Evolutionary conservation across 2,888 invertebrate genomes (phyloP).

Genomic region (Acrocera orbiculus): DNA sequence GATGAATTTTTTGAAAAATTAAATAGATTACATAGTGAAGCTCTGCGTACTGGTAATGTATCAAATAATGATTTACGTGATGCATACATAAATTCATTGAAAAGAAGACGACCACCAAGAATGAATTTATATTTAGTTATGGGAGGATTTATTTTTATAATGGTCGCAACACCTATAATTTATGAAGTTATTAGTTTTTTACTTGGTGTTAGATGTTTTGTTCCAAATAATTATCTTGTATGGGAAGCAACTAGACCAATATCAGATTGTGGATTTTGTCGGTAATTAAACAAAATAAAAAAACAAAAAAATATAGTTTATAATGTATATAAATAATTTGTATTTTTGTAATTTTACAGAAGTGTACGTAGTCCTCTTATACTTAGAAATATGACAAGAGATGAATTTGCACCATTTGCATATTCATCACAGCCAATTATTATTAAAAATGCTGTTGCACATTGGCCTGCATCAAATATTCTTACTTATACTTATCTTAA

Average conservation of each 20-base stretch:
- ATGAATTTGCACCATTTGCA: constrained; percentile 52
- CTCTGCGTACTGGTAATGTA: constrained; percentile 23
- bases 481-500: constrained; percentile 52
- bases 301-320: not conserved
- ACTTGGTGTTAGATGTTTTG: constrained; percentile 49
- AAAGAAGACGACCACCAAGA: constrained; percentile 16
- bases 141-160: constrained; percentile 24
- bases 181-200: constrained; percentile 28
- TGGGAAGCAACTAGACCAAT: constrained; percentile 77
- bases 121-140: constrained; percentile 23
- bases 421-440: constrained; percentile 67
- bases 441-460: constrained; percentile 51
- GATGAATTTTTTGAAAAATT: constrained; percentile 20
- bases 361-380: constrained; percentile 49
- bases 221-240: constrained; percentile 68
- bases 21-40: constrained; percentile 23
- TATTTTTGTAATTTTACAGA: constrained; percentile 14
- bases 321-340: not conserved
- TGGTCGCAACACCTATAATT: constrained; percentile 26
- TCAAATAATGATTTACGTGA: constrained; percentile 23
- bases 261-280: constrained; percentile 63
- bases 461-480: constrained; percentile 57
- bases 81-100: constrained; percentile 23
- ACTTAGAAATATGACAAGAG: constrained; percentile 46
- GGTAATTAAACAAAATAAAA: constrained; percentile 9